These are phyloP conservation scores for Odocoileus virginianus DNA, from an alignment of 2,113 vertebrate species.

Conservation along the genomic window DNA sequence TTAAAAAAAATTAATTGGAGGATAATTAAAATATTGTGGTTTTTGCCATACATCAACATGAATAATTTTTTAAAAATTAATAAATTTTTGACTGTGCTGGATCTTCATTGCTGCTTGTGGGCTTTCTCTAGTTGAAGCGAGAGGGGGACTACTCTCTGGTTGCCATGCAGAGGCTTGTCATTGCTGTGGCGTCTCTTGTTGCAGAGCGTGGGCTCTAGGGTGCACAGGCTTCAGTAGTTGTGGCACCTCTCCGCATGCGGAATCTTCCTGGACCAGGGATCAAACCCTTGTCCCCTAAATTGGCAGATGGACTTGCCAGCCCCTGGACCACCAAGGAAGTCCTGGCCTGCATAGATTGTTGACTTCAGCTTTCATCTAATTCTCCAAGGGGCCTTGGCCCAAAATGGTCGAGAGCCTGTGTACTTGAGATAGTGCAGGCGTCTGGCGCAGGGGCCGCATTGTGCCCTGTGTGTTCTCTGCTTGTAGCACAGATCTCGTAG, in stretches of 20 bases:
- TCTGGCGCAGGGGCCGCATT: background rate
- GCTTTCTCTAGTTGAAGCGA: background rate
- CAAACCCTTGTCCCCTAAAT: background rate
- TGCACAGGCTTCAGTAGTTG: background rate
- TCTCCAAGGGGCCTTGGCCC: background rate
- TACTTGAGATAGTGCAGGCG: background rate
- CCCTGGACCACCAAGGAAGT: background rate
- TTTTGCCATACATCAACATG: background rate
- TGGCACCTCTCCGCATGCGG: background rate
- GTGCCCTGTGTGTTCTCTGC: background rate
- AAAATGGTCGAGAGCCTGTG: background rate
- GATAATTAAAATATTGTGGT: background rate
- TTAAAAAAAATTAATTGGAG: background rate
- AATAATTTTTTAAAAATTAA: background rate
- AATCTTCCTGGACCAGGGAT: background rate
- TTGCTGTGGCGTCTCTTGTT: background rate
- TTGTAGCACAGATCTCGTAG: background rate
- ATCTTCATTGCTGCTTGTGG: fast-evolving
- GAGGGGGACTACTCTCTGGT: background rate
- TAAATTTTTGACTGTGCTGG: background rate
- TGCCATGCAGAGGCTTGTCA: background rate
- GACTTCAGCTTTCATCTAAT: background rate
- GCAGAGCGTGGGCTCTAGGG: background rate
- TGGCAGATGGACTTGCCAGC: background rate
- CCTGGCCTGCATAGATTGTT: background rate